Base-by-base conservation (phyloP, 2,113 vertebrate genomes). In the Neodon shergylaensis region DNA sequence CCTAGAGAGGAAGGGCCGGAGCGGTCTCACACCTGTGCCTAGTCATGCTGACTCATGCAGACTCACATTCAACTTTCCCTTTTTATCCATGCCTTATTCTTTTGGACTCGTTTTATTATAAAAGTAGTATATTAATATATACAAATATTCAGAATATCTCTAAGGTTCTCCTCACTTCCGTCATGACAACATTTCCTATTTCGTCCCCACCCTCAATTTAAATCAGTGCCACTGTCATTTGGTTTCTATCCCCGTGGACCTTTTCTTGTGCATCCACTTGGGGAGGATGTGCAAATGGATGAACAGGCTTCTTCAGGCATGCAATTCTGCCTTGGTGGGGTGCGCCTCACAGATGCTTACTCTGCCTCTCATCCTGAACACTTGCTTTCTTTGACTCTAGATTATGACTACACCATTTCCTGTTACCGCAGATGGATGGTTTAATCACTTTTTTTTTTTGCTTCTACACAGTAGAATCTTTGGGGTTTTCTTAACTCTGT, bases 401-500 rank as follows among this genome's bases (percentile, higher is more conserved):
- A 68, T 3, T 92, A 11, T 28, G 89, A 79, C 33, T 87, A 94
- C 24, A 91, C 94, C 72, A 88, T 85, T 95, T 89, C 22, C 70
- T 95, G 22, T 86, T 83, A 70, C 61, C 74, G 31, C 7, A 47
- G 65, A 87, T 3, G 94, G 54, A 89, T 86, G 73, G 58, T 73
- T 96, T 91, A 66, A 58, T 88, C 24, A 74, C 21, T 61, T 61
- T 26, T 79, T 36, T 13, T 52, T 52, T 58, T 47, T 78, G n/a
- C 19, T 90, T 96, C 24, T 91, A 63, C 54, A 36, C 9, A 66
- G 54, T 66, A 33, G 90, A 68, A 85, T 92, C 7, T 90, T 92
- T 81, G 94, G 54, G 4, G 12, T 58, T 89, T 89, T 5, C 19
- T 88, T 91, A 66, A 79, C 83, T n/a, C 66, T 96, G 77, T 92